Percentiles rank a stretch among this genome's conserved stretches.
Conservation (phyloP, 2,113 vertebrate species). For the Leucopternis melanops region DNA sequence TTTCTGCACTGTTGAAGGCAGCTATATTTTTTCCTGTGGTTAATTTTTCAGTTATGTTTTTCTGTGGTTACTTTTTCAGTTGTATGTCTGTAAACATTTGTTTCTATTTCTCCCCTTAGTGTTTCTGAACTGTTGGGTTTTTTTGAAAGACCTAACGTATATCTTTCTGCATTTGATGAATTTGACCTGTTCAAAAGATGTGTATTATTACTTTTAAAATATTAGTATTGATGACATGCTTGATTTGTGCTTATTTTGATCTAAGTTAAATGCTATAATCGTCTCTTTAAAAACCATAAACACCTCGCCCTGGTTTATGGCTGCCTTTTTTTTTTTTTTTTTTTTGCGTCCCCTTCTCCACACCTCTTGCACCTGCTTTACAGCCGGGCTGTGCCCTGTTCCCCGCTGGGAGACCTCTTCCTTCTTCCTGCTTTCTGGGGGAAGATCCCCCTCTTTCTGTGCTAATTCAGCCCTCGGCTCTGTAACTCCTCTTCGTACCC, state of each 20-base stretch:
- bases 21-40: not conserved
- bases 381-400: not conserved
- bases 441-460: not conserved
- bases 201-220: not conserved
- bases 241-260: slow-evolving; percentile 24
- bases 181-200: not conserved
- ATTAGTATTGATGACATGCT: not conserved
- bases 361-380: slow-evolving; percentile 17
- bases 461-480: not conserved
- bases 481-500: no score
- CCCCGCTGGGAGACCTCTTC: not conserved
- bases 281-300: slow-evolving; percentile 6
- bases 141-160: not conserved
- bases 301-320: not conserved
- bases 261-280: not conserved
- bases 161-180: not conserved
- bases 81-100: not conserved
- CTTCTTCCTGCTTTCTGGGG: not conserved
- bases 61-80: not conserved
- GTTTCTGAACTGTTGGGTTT: not conserved
- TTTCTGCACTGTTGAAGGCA: not conserved
- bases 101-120: not conserved
- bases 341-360: not conserved
- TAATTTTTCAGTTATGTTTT: not conserved
- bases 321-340: not conserved